Evolutionary conservation across 2,888 invertebrate genomes (phyloP), one percentile per base, ranked within the genome.

Genomic region (Fragum fragum): DNA sequence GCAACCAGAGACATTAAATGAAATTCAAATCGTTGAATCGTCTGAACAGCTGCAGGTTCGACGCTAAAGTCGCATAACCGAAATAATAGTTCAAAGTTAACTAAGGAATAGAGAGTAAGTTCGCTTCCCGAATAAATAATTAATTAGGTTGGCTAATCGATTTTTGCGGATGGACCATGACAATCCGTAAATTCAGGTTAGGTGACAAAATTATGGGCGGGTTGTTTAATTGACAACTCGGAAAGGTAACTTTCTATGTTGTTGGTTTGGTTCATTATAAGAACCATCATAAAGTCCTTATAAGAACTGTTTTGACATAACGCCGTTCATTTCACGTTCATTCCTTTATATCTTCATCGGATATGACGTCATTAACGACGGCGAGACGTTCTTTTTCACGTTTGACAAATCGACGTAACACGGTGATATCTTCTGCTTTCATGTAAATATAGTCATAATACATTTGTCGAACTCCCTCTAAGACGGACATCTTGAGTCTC

Each of bases 351-450:
- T 61, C 61, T 61, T n/a, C 32, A 11, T 61, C 61, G 26, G 61
- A 61, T 5, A 18, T 28, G 11, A 23, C 61, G 21, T 68, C 68
- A 21, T 21, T 18, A 2, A 3, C 39, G 16, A 42, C 42, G 7
- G 23, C 26, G 2, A 29, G 32, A 29, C n/a, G 18, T 26, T 68
- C 23, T 23, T 23, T 26, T 21, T 47, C n/a, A 26, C 47, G 47
- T 68, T 26, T 68, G 68, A 42, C 68, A 21, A 42, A 39, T 16
- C 28, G 68, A 26, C 68, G 21, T 47, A 68, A 3, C 68, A 68
- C 42, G 39, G 47, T 32, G 23, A 68, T 39, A 26, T 68, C 68
- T n/a, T 68, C 68, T 47, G 42, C 68, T 42, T 68, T 68, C 68
- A 68, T 42, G 42, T 23, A 42, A 9, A 68, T 16, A 21, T 68